Percentiles rank a stretch among this genome's conserved stretches.
These are phyloP conservation scores for Euzophera pinguis DNA, from an alignment of 2,888 invertebrate species.

Conservation along the genomic window DNA sequence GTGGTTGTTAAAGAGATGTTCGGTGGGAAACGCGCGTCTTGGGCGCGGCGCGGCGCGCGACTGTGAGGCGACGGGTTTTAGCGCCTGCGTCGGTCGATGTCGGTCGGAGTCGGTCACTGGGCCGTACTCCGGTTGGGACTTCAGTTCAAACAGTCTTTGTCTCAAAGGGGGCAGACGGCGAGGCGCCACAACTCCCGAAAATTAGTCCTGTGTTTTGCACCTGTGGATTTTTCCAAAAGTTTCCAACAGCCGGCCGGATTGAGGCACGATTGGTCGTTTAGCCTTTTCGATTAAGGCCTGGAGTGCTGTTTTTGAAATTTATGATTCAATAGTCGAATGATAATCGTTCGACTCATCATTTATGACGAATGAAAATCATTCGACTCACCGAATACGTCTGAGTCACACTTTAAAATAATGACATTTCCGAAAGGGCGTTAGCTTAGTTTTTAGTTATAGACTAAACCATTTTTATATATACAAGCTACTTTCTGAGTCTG, in stretches of 20 bases:
- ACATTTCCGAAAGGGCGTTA: no score
- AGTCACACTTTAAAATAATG: no score
- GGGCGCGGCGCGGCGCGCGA: conserved; percentile 52
- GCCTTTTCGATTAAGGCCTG: no score
- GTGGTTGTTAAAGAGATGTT: conserved; percentile 23
- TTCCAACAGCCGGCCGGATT: conserved; percentile 4
- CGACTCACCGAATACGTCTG: no score
- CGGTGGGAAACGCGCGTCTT: conserved; percentile 43
- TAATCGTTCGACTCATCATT: no score
- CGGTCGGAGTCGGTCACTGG: conserved; percentile 72
- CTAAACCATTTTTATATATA: no score
- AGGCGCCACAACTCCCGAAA: conserved; percentile 61
- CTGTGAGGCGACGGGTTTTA: conserved; percentile 39
- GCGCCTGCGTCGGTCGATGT: conserved; percentile 75
- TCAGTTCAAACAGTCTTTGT: conserved; percentile 72
- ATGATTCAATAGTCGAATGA: no score
- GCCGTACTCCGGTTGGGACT: conserved; percentile 54
- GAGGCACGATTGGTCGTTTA: no score
- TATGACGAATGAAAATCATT: no score
- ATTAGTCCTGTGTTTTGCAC: conserved; percentile 53
- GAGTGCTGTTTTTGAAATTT: no score
- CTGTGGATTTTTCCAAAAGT: conserved; percentile 43
- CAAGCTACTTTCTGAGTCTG: no score
- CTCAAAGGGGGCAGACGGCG: conserved; percentile 59
- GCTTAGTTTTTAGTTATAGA: no score